Percentiles rank a stretch among this genome's conserved stretches.
phyloP scores from a whole-genome alignment of 2,797 vertebrate species.

The Sebastes reedi region DNA sequence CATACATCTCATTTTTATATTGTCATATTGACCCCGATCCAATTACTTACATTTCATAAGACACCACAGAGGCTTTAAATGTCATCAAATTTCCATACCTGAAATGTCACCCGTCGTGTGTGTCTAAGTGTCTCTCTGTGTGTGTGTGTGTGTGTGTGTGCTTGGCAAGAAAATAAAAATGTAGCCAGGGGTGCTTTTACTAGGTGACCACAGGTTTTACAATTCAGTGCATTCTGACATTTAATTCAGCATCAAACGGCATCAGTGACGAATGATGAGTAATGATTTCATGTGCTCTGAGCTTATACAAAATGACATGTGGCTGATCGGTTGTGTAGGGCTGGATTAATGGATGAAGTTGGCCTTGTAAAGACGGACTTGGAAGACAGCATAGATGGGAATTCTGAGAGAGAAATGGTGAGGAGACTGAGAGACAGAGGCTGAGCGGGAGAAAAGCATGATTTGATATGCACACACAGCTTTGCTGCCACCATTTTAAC shows the following conservation, averaged over 20 bases:
- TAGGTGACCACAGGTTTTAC: constrained; percentile 7
- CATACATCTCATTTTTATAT: constrained; percentile 31
- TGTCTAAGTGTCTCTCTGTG: not conserved
- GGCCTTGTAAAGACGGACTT: not conserved
- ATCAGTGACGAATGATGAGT: constrained; percentile 22
- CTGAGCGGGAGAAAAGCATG: not conserved
- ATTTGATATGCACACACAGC: not conserved
- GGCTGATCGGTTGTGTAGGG: constrained; percentile 1
- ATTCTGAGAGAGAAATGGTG: not conserved
- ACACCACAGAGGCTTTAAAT: constrained; percentile 48
- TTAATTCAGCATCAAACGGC: constrained; percentile 11
- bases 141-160: not conserved
- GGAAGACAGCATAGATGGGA: not conserved
- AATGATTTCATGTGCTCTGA: not conserved
- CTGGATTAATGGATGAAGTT: not conserved
- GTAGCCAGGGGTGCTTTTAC: constrained; percentile 3
- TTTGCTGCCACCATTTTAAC: not conserved
- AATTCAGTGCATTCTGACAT: constrained; percentile 19
- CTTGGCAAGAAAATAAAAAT: constrained; percentile 11
- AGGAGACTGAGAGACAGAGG: not conserved
- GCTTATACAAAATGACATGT: not conserved
- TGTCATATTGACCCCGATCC: constrained; percentile 51
- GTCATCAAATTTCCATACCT: constrained; percentile 59
- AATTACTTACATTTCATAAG: constrained; percentile 61
- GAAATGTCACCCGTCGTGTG: constrained; percentile 49